Evolutionary conservation across 2,797 vertebrate genomes (phyloP), one percentile per base, ranked within the genome.

Genomic region (Paramormyrops hopkinsi): DNA sequence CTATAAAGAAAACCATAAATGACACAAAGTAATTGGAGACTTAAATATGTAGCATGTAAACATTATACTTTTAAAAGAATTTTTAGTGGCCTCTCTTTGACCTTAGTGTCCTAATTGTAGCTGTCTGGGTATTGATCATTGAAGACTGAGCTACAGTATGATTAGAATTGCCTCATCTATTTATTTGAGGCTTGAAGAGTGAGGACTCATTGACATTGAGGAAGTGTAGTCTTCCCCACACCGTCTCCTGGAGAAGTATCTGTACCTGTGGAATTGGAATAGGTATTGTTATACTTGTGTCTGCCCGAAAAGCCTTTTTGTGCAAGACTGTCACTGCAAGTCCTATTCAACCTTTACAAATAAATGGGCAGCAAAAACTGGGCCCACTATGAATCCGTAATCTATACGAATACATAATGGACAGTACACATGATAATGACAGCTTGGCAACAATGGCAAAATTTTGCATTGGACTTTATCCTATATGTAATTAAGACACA

Each of bases 41-140:
- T 69, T 84, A 88, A 51, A 95, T 95, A 93, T 92, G 92, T 94
- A 93, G 91, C 93, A 95, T 95, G 96, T 95, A 95, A 96, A 94
- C 93, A 94, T 95, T 93, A 94, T 95, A 96, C 96, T 94, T 95
- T 94, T 94, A 95, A 95, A 95, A 94, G 93, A 95, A 95, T 96
- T 92, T 93, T 82, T 88, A 87, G 94, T 96, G 95, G 94, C 96
- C 95, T 91, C 93, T 93, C 94, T 92, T 91, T 96, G 96, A 96
- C 96, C 96, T 93, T 91, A 90, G 92, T 91, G 92, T 93, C 95
- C 96, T 97, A 96, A 96, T 96, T 96, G 95, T 95, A 94, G 95
- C 95, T 96, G 95, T 95, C 94, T 93, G 91, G 93, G 93, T 95
- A 96, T 96, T 95, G 96, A 97, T 96, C 94, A 92, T 89, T 92